Evolutionary conservation across 2,888 invertebrate species (phyloP), one percentile per base, ranked within the genome.

Genomic region (Melanchra persicariae): DNA sequence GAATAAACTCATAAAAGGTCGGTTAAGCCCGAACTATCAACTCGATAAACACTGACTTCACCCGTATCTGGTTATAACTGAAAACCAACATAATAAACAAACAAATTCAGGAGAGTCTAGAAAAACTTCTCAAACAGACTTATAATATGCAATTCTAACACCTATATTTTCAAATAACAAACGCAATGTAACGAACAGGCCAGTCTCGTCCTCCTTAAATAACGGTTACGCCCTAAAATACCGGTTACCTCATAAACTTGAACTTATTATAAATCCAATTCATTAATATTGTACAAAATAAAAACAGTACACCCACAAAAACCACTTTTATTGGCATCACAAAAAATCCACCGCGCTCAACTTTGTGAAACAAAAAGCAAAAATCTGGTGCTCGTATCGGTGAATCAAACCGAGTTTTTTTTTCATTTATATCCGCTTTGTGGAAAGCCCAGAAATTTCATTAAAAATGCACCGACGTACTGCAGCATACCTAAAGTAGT

Each of bases 391-490:
- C 87, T 75, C 86, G 87, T 89, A 88, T 88, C 88, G 87, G 89
- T 87, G 87, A 90, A 90, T 90, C 87, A 87, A 87, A 87, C 84
- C 86, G 85, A 86, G 87, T 79, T 89, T 91, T 91, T 87, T 87
- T 93, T 93, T 91, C 89, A 91, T 91, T 90, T 89, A 89, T 87
- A 90, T 89, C 90, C 90, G 90, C 91, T 92, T 92, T 92, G 93
- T 90, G 93, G 91, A 91, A 90, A 93, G 90, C 93, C 90, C 90
- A 90, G 91, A 93, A 91, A 94, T 94, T 94, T 93, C 92, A 93
- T 94, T 93, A 93, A 93, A 91, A 93, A 84, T 84, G 85, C 86
- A 86, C 82, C 82, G 80, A 61, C 74, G 63, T 70, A 78, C 73
- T 84, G 74, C 78, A 79, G 71, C 79, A 79, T 86, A 63, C 69